These are phyloP conservation scores for Thermophis baileyi DNA, from an alignment of 2,113 vertebrate species.

Conservation along the genomic window DNA sequence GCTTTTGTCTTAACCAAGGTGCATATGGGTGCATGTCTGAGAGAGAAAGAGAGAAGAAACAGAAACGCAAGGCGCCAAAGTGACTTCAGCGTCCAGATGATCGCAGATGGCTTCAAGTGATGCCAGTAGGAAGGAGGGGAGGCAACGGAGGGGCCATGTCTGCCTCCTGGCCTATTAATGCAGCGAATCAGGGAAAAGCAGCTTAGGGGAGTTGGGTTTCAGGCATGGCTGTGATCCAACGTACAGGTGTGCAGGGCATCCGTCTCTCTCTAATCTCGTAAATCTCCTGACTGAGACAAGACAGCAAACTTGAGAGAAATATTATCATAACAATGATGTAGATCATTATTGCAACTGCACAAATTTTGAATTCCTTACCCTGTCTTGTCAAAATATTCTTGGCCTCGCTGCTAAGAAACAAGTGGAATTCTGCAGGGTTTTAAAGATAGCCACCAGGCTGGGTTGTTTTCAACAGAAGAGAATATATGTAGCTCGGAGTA, in stretches of 20 bases:
- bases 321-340: no score
- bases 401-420: not conserved
- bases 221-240: slow-evolving; percentile 1
- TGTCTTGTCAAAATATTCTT: not conserved
- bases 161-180: not conserved
- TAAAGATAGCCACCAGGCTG: not conserved
- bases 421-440: not conserved
- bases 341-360: not conserved
- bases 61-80: not conserved
- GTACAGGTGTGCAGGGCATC: slow-evolving; percentile 8
- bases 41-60: not conserved
- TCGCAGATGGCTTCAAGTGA: not conserved
- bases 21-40: not conserved
- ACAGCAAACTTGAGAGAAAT: not conserved
- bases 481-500: not conserved
- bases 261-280: not conserved
- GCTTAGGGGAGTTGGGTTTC: slow-evolving; percentile 24
- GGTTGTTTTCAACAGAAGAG: not conserved
- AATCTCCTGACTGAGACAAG: not conserved
- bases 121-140: not conserved
- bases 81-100: not conserved
- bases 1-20: not conserved
- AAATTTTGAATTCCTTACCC: not conserved
- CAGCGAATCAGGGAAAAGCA: not conserved
- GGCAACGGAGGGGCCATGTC: not conserved